phyloP scores from a whole-genome alignment of 2,888 invertebrate species.

The Neoitamus cyanurus region DNA sequence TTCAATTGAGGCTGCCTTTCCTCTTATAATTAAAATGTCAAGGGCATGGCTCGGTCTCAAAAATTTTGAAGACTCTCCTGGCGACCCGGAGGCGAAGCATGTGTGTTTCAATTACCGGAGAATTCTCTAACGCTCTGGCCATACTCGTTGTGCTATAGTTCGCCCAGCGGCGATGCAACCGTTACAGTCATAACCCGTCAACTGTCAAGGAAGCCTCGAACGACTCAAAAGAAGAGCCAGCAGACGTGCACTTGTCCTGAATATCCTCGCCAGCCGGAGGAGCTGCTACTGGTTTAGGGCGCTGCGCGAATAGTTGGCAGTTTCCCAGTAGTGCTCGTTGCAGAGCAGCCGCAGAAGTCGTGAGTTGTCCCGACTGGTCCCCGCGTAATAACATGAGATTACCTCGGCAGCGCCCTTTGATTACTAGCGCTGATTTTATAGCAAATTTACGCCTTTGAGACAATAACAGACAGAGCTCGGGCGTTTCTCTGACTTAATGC shows the following conservation, averaged over 20 bases:
- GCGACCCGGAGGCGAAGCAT: background rate
- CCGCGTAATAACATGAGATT: slow-evolving; percentile 44
- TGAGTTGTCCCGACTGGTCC: slow-evolving; percentile 34
- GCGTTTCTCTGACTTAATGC: slow-evolving; percentile 45
- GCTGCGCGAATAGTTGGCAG: background rate
- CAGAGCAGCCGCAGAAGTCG: slow-evolving; percentile 5
- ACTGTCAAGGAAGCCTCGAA: background rate
- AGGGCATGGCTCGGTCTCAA: background rate
- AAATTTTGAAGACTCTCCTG: background rate
- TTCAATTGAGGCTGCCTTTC: background rate
- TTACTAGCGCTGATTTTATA: slow-evolving; percentile 49
- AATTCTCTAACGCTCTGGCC: background rate
- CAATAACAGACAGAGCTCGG: slow-evolving; percentile 42
- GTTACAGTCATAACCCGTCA: slow-evolving; percentile 23
- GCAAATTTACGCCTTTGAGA: slow-evolving; percentile 51
- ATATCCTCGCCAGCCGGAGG: background rate
- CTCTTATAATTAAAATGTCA: slow-evolving; percentile 33
- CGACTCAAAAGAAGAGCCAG: background rate
- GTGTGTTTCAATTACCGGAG: slow-evolving; percentile 20
- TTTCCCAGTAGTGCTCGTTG: background rate
- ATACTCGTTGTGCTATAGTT: background rate
- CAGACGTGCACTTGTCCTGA: background rate
- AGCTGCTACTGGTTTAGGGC: slow-evolving; percentile 27
- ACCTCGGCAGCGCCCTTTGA: slow-evolving; percentile 46
- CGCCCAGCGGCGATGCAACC: background rate